Evolutionary conservation across 2,888 invertebrate genomes (phyloP).

Genomic region (Amiota minor): DNA sequence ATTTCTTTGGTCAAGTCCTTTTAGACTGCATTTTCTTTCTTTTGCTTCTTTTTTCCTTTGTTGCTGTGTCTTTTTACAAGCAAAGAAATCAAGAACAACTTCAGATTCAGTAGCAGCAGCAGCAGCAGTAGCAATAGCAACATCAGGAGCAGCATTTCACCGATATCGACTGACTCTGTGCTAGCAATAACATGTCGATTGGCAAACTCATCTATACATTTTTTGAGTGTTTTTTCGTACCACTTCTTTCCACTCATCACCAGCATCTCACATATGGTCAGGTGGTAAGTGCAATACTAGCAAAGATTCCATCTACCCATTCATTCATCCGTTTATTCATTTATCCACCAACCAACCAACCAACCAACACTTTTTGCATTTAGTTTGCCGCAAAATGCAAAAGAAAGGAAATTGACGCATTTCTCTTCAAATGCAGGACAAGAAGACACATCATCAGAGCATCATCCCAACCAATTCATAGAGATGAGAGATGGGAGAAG

Average conservation of each 20-base stretch:
- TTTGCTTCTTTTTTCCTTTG: not conserved
- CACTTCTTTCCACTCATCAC: not conserved
- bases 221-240: slow-evolving; percentile 12
- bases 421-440: slow-evolving; percentile 34
- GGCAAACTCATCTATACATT: slow-evolving; percentile 22
- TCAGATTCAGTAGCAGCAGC: not conserved
- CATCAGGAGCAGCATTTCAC: not conserved
- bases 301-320: too few relatives aligned
- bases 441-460: slow-evolving; percentile 50
- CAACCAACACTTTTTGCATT: slow-evolving; percentile 8
- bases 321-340: too few relatives aligned
- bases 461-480: not conserved
- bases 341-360: not conserved
- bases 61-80: not conserved
- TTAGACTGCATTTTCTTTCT: slow-evolving; percentile 17
- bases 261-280: not conserved
- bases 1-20: slow-evolving; percentile 13
- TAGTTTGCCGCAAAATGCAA: not conserved
- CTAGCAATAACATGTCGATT: slow-evolving; percentile 1
- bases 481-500: too few relatives aligned
- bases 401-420: not conserved
- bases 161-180: too few relatives aligned
- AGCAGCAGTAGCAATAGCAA: not conserved
- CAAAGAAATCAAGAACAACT: slow-evolving; percentile 10
- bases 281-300: not conserved